Evolutionary conservation across 2,888 invertebrate genomes (phyloP).

Genomic region (Ormyrus pomaceus): DNA sequence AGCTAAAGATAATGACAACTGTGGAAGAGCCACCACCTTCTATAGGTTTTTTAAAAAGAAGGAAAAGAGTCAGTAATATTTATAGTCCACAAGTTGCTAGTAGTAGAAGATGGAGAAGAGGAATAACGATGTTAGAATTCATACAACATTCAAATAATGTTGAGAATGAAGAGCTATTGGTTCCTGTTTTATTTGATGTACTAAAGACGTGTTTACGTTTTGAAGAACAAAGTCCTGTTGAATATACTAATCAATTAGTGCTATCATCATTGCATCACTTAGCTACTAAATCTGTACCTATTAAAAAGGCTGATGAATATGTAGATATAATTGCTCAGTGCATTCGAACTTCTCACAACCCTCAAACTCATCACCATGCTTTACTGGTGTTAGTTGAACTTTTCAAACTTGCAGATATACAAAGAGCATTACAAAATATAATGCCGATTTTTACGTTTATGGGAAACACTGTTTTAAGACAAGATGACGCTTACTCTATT

Average conservation of each 20-base stretch:
- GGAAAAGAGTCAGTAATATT: slow-evolving; percentile 43
- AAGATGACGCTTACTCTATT: slow-evolving; percentile 96
- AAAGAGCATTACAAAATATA: slow-evolving; percentile 85
- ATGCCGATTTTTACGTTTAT: slow-evolving; percentile 99
- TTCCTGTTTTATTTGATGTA: slow-evolving; percentile 87
- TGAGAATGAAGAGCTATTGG: slow-evolving; percentile 80
- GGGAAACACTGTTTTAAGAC: slow-evolving; percentile 93
- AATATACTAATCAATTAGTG: slow-evolving; percentile 92
- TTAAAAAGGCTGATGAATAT: slow-evolving; percentile 78
- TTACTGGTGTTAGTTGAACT: slow-evolving; percentile 86
- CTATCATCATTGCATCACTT: slow-evolving; percentile 85
- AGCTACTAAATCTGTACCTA: slow-evolving; percentile 61
- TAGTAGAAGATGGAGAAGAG: slow-evolving; percentile 85
- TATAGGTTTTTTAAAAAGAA: slow-evolving; percentile 30
- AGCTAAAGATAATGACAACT: slow-evolving; percentile 80
- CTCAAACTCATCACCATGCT: slow-evolving; percentile 97
- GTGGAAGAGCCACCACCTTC: slow-evolving; percentile 45
- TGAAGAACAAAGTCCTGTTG: slow-evolving; percentile 88
- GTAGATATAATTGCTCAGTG: slow-evolving; percentile 91
- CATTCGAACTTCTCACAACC: slow-evolving; percentile 92
- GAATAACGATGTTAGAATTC: slow-evolving; percentile 88
- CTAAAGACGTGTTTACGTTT: slow-evolving; percentile 87
- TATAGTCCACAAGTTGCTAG: slow-evolving; percentile 79
- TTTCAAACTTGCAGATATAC: slow-evolving; percentile 68
- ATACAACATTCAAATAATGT: slow-evolving; percentile 91